Evolutionary conservation across 2,888 invertebrate genomes (phyloP), one percentile per base, ranked within the genome.

Genomic region (Pteria penguin): DNA sequence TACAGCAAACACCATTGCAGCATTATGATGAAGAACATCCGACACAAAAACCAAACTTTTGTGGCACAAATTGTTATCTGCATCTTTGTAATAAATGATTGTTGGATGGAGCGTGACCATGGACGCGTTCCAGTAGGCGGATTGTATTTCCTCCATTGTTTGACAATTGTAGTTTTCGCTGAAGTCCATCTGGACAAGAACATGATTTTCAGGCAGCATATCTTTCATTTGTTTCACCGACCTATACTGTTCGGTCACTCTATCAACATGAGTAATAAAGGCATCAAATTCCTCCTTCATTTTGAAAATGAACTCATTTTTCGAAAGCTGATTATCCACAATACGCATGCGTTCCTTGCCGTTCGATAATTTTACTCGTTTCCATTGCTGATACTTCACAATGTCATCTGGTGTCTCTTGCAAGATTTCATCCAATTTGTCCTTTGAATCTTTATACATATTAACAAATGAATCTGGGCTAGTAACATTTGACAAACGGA

Each of bases 261-360:
- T 72, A 2, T 62, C 14, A 22, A 78, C 67, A 27, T 80, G 78
- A 2, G n/a, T 58, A 22, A 22, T 61, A 62, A 78, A 80, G 75
- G 36, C 65, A n/a, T 69, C 80, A 84, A 89, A 78, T 79, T 89
- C 75, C 84, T 87, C 27, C 78, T 78, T 24, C 91, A 92, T 18
- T 91, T 91, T 73, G 91, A 91, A 26, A 89, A 91, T 26, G 85
- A 92, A 75, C 14, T 77, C 75, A 11, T 32, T 32, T 36, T 71
- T 75, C 2, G 62, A 27, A 18, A 69, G 4, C 55, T 79, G 66
- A n/a, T 36, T 22, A 36, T 77, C 75, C 8, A 73, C 73, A 5
- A 77, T 60, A 29, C 62, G 69, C 73, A 77, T 75, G n/a, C 68
- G 31, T 45, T 81, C 73, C 54, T 77, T 81, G 3, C 81, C 75